These are phyloP conservation scores for Tubulanus polymorphus DNA, from an alignment of 2,888 invertebrate genomes.

Conservation along the genomic window DNA sequence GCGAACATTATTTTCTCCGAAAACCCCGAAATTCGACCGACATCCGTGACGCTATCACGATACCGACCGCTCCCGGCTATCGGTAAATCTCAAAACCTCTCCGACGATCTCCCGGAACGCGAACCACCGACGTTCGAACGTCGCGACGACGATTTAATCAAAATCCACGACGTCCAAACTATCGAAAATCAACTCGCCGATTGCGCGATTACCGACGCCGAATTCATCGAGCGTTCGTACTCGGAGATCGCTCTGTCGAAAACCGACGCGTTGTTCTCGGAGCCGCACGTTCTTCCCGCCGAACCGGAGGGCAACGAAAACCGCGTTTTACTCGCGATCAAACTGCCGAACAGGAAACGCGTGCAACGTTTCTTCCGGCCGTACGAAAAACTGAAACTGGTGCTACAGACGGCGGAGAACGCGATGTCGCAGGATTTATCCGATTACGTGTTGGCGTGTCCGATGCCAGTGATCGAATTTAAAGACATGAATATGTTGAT, in stretches of 20 bases:
- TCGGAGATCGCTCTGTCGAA: not conserved
- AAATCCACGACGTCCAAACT: not conserved
- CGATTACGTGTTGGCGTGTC: conserved; percentile 25
- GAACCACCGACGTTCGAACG: not conserved
- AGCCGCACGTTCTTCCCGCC: conserved; percentile 14
- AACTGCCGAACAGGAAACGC: conserved; percentile 30
- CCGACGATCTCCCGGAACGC: not conserved
- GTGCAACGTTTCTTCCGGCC: conserved; percentile 28
- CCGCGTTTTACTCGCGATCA: conserved; percentile 26
- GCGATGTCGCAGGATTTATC: conserved; percentile 20
- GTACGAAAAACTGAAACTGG: conserved; percentile 20
- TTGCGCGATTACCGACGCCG: not conserved
- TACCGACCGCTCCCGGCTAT: not conserved
- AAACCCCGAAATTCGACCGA: not conserved
- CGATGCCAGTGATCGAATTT: conserved; percentile 26
- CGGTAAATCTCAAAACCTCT: not conserved
- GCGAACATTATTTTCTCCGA: not conserved
- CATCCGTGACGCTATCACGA: not conserved
- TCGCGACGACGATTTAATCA: not conserved
- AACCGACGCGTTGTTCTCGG: not conserved
- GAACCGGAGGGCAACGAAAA: conserved; percentile 25
- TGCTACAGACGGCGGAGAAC: conserved; percentile 31
- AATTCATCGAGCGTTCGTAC: not conserved
- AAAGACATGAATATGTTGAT: conserved; percentile 20
- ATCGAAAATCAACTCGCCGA: not conserved